A percentile compares a stretch with the other conserved stretches of the same genome.
Evolutionary conservation across 2,797 vertebrate species (phyloP).

Genomic region (Arrhamphus sclerolepis): DNA sequence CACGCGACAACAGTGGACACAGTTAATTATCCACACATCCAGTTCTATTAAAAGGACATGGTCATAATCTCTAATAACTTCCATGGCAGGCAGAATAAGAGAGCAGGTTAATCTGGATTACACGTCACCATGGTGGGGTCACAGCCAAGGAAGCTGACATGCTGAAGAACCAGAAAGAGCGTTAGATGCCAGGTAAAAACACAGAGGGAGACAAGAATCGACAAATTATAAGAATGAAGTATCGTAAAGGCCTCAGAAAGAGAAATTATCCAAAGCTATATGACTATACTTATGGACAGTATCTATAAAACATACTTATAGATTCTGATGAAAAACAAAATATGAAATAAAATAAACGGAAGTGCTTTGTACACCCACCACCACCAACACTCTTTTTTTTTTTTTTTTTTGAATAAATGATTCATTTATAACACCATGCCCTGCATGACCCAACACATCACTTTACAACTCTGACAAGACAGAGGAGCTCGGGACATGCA

Average conservation of each 20-base stretch:
- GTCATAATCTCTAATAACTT: constrained; percentile 80
- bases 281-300: neutral
- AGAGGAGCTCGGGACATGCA: constrained; percentile 22
- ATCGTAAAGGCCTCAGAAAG: constrained; percentile 6
- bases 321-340: constrained; percentile 2
- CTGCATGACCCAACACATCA: constrained; percentile 10
- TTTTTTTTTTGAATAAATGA: constrained; percentile 17
- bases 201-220: constrained; percentile 2
- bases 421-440: constrained; percentile 19
- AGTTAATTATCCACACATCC: constrained; percentile 63
- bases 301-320: neutral
- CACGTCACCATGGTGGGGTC: constrained; percentile 69
- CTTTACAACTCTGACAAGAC: constrained; percentile 12
- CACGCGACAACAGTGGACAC: constrained; percentile 39
- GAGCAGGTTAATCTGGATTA: constrained; percentile 79
- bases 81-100: constrained; percentile 71
- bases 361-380: constrained; percentile 5
- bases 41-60: constrained; percentile 71
- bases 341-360: neutral
- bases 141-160: constrained; percentile 52
- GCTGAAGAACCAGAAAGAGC: constrained; percentile 33
- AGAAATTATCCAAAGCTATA: constrained; percentile 3
- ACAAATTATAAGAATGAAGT: neutral
- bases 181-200: constrained; percentile 21
- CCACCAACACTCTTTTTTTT: no score